phyloP scores from a whole-genome alignment of 2,888 invertebrate genomes.

The Phoronis australis region DNA sequence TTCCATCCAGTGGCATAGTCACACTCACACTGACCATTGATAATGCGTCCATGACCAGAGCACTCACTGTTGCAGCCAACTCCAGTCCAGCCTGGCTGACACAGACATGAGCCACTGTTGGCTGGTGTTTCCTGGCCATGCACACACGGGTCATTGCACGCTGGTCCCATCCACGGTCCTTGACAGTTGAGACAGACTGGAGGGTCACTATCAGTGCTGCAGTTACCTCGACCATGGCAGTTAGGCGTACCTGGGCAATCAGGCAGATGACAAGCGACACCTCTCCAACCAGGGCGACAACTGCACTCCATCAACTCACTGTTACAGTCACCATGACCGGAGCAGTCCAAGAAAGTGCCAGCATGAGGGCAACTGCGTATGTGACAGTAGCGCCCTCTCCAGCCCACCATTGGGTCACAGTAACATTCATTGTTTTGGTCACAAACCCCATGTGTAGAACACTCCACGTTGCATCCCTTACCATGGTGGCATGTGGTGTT shows the following conservation, averaged over 20 bases:
- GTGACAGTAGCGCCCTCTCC: conserved; percentile 29
- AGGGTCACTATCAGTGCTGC: conserved; percentile 20
- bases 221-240: conserved; percentile 23
- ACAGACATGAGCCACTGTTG: conserved; percentile 25
- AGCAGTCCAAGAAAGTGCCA: conserved; percentile 22
- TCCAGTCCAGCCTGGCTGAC: conserved; percentile 32
- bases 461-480: conserved; percentile 28
- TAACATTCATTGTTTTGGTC: conserved; percentile 18
- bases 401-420: conserved; percentile 28
- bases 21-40: conserved; percentile 22
- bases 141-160: conserved; percentile 31
- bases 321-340: conserved; percentile 30
- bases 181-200: conserved; percentile 26
- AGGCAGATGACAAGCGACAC: conserved; percentile 25
- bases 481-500: conserved; percentile 30
- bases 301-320: conserved; percentile 21
- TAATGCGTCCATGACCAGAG: conserved; percentile 26
- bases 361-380: conserved; percentile 28
- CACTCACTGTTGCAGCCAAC: conserved; percentile 35
- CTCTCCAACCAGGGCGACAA: conserved; percentile 28
- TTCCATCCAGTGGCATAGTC: conserved; percentile 31
- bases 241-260: conserved; percentile 29
- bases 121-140: conserved; percentile 23
- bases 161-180: conserved; percentile 28
- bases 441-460: conserved; percentile 29